Evolutionary conservation across 2,113 vertebrate species (phyloP).

Genomic region (Syngnathus typhle): DNA sequence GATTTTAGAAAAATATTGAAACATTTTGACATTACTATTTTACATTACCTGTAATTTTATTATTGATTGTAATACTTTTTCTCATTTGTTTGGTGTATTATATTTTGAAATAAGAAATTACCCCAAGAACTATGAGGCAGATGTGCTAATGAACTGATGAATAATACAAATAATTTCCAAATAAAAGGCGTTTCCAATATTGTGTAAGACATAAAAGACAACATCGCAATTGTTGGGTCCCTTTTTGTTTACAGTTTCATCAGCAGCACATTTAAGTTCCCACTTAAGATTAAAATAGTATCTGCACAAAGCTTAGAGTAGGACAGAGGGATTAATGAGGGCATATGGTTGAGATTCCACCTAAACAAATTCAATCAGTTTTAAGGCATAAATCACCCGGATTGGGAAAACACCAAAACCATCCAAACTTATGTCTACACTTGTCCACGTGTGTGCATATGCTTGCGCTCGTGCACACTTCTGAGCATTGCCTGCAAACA

Average conservation of each 20-base stretch:
- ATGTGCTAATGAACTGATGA: too few relatives aligned
- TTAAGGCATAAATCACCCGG: slow-evolving; percentile 65
- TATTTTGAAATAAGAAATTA: too few relatives aligned
- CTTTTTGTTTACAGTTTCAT: neutral
- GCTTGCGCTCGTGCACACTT: neutral
- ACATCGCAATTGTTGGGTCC: too few relatives aligned
- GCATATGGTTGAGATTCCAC: slow-evolving; percentile 63
- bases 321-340: slow-evolving; percentile 45
- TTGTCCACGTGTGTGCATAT: slow-evolving; percentile 4
- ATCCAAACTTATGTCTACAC: slow-evolving; percentile 26
- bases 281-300: slow-evolving; percentile 37
- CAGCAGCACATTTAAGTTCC: slow-evolving; percentile 40
- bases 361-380: slow-evolving; percentile 52
- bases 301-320: neutral
- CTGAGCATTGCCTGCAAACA: slow-evolving; percentile 20
- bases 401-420: slow-evolving; percentile 54
- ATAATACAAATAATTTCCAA: too few relatives aligned
- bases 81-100: too few relatives aligned
- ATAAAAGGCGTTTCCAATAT: too few relatives aligned
- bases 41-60: too few relatives aligned
- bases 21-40: too few relatives aligned
- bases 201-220: too few relatives aligned
- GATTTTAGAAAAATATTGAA: too few relatives aligned
- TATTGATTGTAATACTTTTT: too few relatives aligned
- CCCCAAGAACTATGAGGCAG: too few relatives aligned